Percentiles rank a stretch among this genome's conserved stretches.
Conservation (phyloP, 2,113 vertebrate species). For the Anguilla rostrata region DNA sequence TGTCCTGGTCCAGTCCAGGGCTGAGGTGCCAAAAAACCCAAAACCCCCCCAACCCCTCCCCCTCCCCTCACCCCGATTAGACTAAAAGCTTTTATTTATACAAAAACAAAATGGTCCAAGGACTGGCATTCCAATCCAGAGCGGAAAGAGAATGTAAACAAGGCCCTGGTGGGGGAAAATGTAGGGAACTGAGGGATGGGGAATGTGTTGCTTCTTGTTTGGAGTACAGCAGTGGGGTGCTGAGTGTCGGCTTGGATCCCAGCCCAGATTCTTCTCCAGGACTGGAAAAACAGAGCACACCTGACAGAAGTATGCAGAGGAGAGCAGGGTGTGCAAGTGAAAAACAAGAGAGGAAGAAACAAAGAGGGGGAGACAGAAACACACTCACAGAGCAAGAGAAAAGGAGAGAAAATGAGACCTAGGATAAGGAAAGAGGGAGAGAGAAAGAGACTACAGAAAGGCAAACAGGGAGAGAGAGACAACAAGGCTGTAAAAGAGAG, state of each 20-base stretch:
- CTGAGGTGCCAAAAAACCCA: neutral
- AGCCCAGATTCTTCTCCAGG: conserved; percentile 32
- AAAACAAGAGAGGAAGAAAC: conserved; percentile 19
- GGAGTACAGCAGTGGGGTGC: conserved; percentile 1
- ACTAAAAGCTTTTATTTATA: neutral
- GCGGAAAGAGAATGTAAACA: conserved; percentile 15
- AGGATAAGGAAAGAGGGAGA: neutral
- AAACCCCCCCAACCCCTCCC: neutral
- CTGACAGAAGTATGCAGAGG: conserved; percentile 74
- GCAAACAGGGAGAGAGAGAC: conserved; percentile 32
- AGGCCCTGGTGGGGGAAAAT: neutral
- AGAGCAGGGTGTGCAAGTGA: conserved; percentile 40
- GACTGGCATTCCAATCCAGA: neutral
- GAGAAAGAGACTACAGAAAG: neutral
- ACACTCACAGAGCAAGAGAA: no score
- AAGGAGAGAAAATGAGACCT: conserved; percentile 40
- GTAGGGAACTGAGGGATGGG: neutral
- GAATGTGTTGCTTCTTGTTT: conserved; percentile 20
- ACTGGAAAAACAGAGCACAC: conserved; percentile 79
- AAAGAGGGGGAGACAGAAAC: conserved; percentile 22
- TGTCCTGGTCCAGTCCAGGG: neutral
- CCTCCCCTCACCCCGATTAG: neutral
- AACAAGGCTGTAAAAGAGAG: neutral
- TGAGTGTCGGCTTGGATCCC: conserved; percentile 2
- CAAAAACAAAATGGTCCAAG: neutral